Base-by-base conservation (phyloP, 2,888 invertebrate species). In the Chaetogeoica ovagalla region DNA sequence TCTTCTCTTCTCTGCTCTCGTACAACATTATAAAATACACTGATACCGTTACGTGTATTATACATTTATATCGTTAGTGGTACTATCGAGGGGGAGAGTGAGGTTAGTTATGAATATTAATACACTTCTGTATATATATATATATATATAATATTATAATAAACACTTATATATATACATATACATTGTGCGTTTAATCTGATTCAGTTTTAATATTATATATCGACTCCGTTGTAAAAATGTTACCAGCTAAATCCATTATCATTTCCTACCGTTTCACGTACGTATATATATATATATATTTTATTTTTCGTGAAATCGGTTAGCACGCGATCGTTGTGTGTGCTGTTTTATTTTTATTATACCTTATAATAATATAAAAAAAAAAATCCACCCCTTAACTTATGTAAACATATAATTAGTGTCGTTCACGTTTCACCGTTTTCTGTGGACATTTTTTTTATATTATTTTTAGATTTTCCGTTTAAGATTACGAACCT, bases 341-440 rank as follows among this genome's bases (percentile, higher is more conserved):
- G 19, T 6, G 19, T 5, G 15, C 59, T 19, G 17, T 71, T 71
- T 72, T 52, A 30, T 39, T 57, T 57, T 71, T 59, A 57, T 57
- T 37, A 57, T 57, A 55, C n/a, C 48, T 69, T 55, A 55, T 21
- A 52, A n/a, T 17, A 73, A 30, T 5, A 59, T 1, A 43, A 43
- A 23, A 43, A 23, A 17, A 62, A 19, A 48, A 13, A 11, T 11
- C 30, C 52, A 43, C 59, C 71, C 52, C n/a, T n/a, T n/a, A 8
- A 17, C 62, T 48, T 63, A 9, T 63, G 73, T 73, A 73, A 73
- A 73, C 73, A 73, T 63, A 73, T 73, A 73, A 73, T 73, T 73
- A 73, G 73, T 52, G 73, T 73, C 52, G 73, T 73, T 73, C 52
- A 55, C n/a, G 52, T 73, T 73, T 73, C 30, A 4, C 30, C 30